Evolutionary conservation across 1,140 invertebrate species (phyloP).

Genomic region (Drosophila kanapiae): DNA sequence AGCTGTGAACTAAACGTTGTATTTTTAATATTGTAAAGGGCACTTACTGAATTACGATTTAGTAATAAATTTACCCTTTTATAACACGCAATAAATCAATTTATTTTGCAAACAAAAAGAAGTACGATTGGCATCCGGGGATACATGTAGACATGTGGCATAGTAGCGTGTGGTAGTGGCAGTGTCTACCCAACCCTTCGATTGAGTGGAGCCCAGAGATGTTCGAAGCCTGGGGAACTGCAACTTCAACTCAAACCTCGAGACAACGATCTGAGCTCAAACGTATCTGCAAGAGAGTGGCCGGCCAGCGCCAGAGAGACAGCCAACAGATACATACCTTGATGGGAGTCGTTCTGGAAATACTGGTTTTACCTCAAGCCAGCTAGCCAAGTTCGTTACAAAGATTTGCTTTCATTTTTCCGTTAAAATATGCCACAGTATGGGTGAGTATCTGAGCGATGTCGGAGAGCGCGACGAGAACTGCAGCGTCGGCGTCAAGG

Average conservation of each 20-base stretch:
- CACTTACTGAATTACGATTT: too few species aligned
- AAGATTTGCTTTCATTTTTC: conserved; percentile 84
- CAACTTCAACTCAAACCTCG: conserved; percentile 28
- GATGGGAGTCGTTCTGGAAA: conserved; percentile 59
- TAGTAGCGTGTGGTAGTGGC: too few species aligned
- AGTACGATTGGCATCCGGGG: not conserved
- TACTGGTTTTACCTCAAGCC: conserved; percentile 71
- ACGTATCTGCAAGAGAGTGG: conserved; percentile 48
- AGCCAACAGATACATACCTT: conserved; percentile 70
- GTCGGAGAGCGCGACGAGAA: conserved; percentile 1
- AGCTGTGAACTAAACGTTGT: not conserved
- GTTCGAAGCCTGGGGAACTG: conserved; percentile 6
- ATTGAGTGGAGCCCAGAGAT: not conserved
- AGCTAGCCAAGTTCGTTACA: conserved; percentile 64
- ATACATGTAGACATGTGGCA: too few species aligned
- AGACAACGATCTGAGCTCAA: conserved; percentile 4
- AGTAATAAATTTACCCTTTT: too few species aligned
- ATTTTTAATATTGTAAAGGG: not conserved
- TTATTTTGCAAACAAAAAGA: too few species aligned
- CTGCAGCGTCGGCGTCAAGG: conserved; percentile 38
- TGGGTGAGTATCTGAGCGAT: conserved; percentile 23
- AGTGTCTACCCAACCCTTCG: too few species aligned
- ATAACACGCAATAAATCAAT: too few species aligned
- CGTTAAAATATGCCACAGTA: conserved; percentile 58
- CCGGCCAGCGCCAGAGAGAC: conserved; percentile 19